These are phyloP conservation scores for Antechinus stuartii DNA, from an alignment of 2,113 vertebrate species.

Conservation along the genomic window DNA sequence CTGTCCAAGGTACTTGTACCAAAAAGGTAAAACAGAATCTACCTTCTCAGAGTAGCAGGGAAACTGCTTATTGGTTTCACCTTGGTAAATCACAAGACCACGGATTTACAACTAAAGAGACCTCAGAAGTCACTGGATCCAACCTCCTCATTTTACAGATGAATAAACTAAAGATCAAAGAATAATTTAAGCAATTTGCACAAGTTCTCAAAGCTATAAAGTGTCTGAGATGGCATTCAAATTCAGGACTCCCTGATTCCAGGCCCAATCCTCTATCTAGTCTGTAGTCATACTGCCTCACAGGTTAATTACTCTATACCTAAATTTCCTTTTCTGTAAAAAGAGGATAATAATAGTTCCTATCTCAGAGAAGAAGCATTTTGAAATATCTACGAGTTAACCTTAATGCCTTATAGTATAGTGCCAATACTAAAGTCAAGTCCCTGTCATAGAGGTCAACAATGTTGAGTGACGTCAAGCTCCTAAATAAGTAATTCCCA, in stretches of 20 bases:
- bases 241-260: neutral
- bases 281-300: neutral
- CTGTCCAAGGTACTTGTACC: neutral
- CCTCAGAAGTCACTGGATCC: neutral
- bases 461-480: neutral
- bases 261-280: neutral
- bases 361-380: neutral
- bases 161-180: neutral
- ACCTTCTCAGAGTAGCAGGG: neutral
- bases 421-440: neutral
- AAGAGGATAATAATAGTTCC: neutral
- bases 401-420: neutral
- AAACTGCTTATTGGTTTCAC: neutral
- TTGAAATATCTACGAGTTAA: neutral
- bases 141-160: neutral
- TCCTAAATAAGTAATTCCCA: neutral
- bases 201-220: neutral
- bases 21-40: neutral
- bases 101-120: neutral
- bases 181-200: neutral
- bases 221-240: neutral
- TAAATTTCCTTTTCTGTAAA: neutral
- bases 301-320: neutral
- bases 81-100: neutral
- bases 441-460: neutral